Percentiles rank a stretch among this genome's conserved stretches.
Evolutionary conservation across 1,140 invertebrate genomes (phyloP).

Genomic region (Phocides pigmalion): DNA sequence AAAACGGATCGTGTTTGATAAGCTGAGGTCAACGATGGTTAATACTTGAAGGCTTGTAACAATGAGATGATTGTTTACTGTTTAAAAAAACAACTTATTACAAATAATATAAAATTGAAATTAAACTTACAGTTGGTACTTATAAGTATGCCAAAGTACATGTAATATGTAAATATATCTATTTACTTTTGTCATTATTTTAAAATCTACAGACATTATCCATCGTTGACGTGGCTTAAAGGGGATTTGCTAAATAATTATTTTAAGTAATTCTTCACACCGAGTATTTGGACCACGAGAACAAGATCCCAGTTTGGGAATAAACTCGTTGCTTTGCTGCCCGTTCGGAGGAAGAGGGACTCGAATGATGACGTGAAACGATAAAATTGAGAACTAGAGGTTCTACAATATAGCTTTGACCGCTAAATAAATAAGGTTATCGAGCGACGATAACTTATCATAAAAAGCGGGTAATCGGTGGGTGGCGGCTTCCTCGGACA

Average conservation of each 20-base stretch:
- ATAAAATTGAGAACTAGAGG: constrained; percentile 11
- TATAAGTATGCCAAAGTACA: too few species aligned
- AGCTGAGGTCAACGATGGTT: constrained; percentile 32
- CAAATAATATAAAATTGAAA: neutral
- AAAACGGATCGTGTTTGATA: constrained; percentile 12
- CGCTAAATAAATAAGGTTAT: constrained; percentile 21
- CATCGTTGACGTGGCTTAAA: constrained; percentile 38
- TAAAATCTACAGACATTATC: constrained; percentile 8
- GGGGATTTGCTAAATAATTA: constrained; percentile 20
- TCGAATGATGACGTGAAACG: neutral
- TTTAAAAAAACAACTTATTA: neutral
- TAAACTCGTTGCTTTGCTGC: neutral
- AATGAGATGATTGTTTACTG: neutral
- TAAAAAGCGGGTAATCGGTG: constrained; percentile 33
- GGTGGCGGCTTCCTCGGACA: neutral
- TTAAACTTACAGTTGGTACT: too few species aligned
- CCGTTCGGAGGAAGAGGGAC: neutral
- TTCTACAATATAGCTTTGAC: constrained; percentile 13
- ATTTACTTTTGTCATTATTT: neutral
- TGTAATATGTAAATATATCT: too few species aligned
- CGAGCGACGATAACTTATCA: constrained; percentile 29
- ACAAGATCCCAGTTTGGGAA: neutral
- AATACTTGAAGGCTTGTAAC: neutral
- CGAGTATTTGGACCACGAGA: constrained; percentile 18
- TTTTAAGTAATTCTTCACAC: constrained; percentile 19